Evolutionary conservation across 2,888 invertebrate genomes (phyloP).

Genomic region (Plagodis pulveraria): DNA sequence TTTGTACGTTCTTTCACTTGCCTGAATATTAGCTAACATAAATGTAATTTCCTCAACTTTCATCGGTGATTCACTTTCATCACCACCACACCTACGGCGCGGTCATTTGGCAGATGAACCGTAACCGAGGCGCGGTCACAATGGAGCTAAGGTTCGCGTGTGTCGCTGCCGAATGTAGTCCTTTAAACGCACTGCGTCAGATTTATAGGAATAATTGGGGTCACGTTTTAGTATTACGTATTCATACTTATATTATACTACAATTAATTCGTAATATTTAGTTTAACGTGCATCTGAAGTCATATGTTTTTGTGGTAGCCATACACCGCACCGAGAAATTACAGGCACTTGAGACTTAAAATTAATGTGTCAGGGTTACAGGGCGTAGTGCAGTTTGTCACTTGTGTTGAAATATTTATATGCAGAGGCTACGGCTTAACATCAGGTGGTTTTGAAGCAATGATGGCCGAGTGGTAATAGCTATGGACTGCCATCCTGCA

Average conservation of each 20-base stretch:
- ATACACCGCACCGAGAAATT: too few relatives aligned
- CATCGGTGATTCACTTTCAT: conserved; percentile 25
- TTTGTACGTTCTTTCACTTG: neutral
- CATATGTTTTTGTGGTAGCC: neutral
- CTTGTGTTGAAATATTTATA: too few relatives aligned
- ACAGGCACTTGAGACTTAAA: too few relatives aligned
- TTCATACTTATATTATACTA: too few relatives aligned
- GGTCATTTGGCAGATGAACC: conserved; percentile 32
- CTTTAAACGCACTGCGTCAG: conserved; percentile 7
- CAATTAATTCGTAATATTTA: too few relatives aligned
- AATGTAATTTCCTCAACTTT: conserved; percentile 17
- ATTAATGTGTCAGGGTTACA: too few relatives aligned
- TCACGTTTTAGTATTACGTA: too few relatives aligned
- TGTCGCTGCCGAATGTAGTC: conserved; percentile 12
- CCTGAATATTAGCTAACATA: conserved; percentile 9
- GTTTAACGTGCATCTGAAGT: neutral
- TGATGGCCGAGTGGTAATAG: too few relatives aligned
- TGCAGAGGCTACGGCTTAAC: too few relatives aligned
- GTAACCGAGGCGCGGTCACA: conserved; percentile 33
- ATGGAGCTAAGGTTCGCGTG: conserved; percentile 27
- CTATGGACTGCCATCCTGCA: too few relatives aligned
- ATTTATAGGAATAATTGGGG: neutral
- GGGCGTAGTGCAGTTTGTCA: too few relatives aligned
- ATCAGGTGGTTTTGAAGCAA: too few relatives aligned
- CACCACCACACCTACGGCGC: conserved; percentile 22